Evolutionary conservation across 2,888 invertebrate species (phyloP).

Genomic region (Hermaeophaga mercurialis): DNA sequence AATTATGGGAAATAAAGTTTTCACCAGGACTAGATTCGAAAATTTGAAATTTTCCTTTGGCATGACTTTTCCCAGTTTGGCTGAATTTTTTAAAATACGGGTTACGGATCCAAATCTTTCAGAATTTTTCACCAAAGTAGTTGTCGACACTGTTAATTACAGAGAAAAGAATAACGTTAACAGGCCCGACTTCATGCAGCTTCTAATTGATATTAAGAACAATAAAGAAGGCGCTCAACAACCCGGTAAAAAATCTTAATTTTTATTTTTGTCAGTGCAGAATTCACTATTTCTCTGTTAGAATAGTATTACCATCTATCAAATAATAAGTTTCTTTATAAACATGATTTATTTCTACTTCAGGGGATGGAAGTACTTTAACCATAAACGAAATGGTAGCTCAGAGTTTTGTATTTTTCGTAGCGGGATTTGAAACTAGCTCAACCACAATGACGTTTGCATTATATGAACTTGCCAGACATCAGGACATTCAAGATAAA

Average conservation of each 20-base stretch:
- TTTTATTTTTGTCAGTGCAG: no score
- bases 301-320: no score
- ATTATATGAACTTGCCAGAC: conserved; percentile 34
- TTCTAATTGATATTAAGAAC: conserved; percentile 51
- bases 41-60: conserved; percentile 16
- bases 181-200: conserved; percentile 62
- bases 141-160: conserved; percentile 56
- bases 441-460: conserved; percentile 42
- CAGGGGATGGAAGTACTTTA: conserved; percentile 30
- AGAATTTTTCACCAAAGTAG: conserved; percentile 57
- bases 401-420: conserved; percentile 41
- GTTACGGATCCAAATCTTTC: conserved; percentile 33
- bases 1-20: conserved; percentile 32
- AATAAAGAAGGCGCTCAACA: conserved; percentile 12
- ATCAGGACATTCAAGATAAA: conserved; percentile 38
- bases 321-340: no score
- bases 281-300: no score
- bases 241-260: no score
- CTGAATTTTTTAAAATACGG: conserved; percentile 33
- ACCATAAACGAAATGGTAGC: conserved; percentile 37
- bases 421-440: conserved; percentile 43
- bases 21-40: conserved; percentile 6
- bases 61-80: conserved; percentile 30
- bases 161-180: conserved; percentile 56
- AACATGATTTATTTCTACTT: conserved; percentile 3